Conservation (phyloP, 2,797 vertebrate species). For the Sebastes melanostomus region DNA sequence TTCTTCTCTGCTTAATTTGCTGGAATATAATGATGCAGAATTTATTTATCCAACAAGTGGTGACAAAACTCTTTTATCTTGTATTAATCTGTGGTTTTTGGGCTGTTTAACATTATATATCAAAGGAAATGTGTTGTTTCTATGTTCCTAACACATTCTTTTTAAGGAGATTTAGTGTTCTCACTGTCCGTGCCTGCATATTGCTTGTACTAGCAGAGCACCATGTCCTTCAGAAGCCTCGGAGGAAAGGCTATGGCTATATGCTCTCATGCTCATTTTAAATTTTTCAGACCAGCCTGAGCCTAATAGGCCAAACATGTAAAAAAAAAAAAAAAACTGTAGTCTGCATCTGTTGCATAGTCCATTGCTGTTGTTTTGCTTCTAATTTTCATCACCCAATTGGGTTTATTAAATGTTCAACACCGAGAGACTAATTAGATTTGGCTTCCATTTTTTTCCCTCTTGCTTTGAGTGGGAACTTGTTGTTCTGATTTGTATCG, state of each 20-base stretch:
- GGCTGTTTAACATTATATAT: background rate
- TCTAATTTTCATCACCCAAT: constrained; percentile 32
- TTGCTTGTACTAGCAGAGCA: background rate
- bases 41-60: constrained; percentile 20
- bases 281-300: constrained; percentile 11
- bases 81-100: constrained; percentile 4
- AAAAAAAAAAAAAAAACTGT: background rate
- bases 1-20: background rate
- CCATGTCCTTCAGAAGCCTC: background rate
- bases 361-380: constrained; percentile 25
- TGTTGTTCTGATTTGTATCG: constrained; percentile 49
- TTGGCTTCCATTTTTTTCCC: constrained; percentile 26
- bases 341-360: constrained; percentile 8
- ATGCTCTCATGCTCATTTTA: background rate
- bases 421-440: constrained; percentile 50
- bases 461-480: constrained; percentile 40
- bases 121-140: background rate
- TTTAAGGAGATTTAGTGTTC: background rate
- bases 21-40: constrained; percentile 4
- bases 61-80: constrained; percentile 12
- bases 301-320: constrained; percentile 11
- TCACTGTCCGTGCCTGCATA: background rate
- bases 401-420: constrained; percentile 60
- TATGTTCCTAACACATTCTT: background rate
- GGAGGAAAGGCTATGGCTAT: background rate